Base-by-base conservation (phyloP, 2,113 vertebrate species). In the Prunella fulvescens region DNA sequence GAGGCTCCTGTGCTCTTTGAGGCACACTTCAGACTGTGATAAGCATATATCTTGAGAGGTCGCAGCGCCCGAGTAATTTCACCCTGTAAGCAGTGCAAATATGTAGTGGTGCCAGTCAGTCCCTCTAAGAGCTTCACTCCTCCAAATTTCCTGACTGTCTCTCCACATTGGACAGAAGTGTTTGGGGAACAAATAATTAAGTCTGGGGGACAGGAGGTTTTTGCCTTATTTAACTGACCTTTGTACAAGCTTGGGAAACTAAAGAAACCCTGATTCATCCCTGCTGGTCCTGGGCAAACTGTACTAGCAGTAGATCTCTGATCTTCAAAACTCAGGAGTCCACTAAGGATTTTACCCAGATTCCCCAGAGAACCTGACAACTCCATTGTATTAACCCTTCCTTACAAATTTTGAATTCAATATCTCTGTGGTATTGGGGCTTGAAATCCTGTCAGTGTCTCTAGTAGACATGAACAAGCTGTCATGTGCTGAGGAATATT, bases 1-100 rank as follows among this genome's bases (percentile, higher is more conserved):
- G 88, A 60, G 51, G 35, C 33, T 60, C 8, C 0, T n/a, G n/a
- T 29, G n/a, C 67, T 92, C 60, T 94, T 96, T 74, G 64, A 85
- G 90, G 28, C 56, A 58, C 85, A 74, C 93, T 96, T 95, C 90
- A 94, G 72, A 70, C 90, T 78, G 65, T 1, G 5, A 8, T 74
- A 92, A 94, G 64, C 78, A 60, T 71, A 19, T 78, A n/a, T 88
- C 82, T 88, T 37, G 60, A 94, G 88, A 90, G 67, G 79, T 54
- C 0, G 0, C 71, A 83, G 40, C 0, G 0, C 64, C 88, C 45
- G 18, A 88, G 64, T 62, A 60, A 86, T 94, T 90, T 81, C 67
- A 56, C 79, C 33, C 53, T 51, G 47, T n/a, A 81, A 81, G 51
- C 51, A 78, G 29, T 56, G 80, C 87, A 90, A 96, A 83, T 39